Base-by-base conservation (phyloP, 2,797 vertebrate genomes). In the Austrolebias charrua region DNA sequence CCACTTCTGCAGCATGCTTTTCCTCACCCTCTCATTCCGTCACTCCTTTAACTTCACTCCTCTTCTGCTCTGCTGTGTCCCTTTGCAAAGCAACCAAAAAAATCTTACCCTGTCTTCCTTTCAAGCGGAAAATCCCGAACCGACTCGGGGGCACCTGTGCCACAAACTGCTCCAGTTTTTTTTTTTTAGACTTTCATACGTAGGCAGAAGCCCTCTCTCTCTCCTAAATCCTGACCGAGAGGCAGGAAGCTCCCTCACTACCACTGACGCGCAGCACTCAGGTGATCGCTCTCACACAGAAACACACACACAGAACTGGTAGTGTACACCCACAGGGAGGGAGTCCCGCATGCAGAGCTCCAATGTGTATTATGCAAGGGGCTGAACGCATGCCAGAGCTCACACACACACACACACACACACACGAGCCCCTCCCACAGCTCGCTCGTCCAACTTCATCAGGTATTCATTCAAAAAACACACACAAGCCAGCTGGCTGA, bases 391-490 rank as follows among this genome's bases (percentile, higher is more conserved):
- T 92, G 91, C 93, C 92, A 93, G 92, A 81, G 86, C 85, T 80
- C 81, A 64, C 70, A 70, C 72, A 63, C 73, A 63, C 61, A 33
- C 31, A 33, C 31, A 33, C 31, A 33, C 31, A 56, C 67, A 64
- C 52, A 63, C 68, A 73, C 68, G 64, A 31, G 86, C 81, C 81
- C 75, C 88, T 86, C 85, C 75, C 82, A 80, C 82, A 53, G 78
- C 87, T 89, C 86, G 63, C 84, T 88, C 89, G 88, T 92, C 92
- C 92, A 93, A 93, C 90, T 93, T 93, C 91, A 95, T 95, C 94
- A 95, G 93, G 94, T 94, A 94, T 94, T 95, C 94, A 95, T 95
- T 96, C 94, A 95, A 90, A 92, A 91, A 91, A 88, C 85, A 82
- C 81, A 89, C 85, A 86, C 87, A 87, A 78, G 85, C 83, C 90